phyloP scores from a whole-genome alignment of 2,888 invertebrate species.

The Dexiosoma caninum region DNA sequence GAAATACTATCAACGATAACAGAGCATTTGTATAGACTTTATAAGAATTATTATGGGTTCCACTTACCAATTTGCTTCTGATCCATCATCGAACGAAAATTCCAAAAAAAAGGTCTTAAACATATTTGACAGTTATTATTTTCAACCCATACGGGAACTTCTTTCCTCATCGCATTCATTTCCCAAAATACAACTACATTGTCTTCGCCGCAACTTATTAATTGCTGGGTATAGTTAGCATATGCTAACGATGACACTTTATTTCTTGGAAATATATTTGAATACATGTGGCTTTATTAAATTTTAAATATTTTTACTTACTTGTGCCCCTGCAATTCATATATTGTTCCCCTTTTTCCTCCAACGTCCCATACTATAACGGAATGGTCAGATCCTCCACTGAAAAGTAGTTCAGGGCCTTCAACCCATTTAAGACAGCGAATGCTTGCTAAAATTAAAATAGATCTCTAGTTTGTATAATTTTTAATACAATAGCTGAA shows the following conservation, averaged over 20 bases:
- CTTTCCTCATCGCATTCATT: conserved; percentile 91
- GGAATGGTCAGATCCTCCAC: conserved; percentile 96
- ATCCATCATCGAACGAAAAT: conserved; percentile 98
- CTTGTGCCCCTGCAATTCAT: conserved; percentile 96
- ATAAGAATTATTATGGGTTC: no score
- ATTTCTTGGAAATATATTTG: conserved; percentile 80
- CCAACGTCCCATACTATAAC: conserved; percentile 99
- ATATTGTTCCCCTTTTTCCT: conserved; percentile 96
- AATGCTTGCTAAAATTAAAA: conserved; percentile 77
- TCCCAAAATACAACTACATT: conserved; percentile 96
- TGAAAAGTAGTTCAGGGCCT: conserved; percentile 92
- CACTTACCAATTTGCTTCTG: conserved; percentile 88
- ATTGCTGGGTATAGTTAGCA: conserved; percentile 86
- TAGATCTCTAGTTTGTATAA: no score
- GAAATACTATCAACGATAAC: no score
- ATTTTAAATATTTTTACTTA: conserved; percentile 73
- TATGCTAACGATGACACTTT: conserved; percentile 94
- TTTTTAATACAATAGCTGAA: no score
- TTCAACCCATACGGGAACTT: conserved; percentile 97
- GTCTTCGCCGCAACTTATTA: conserved; percentile 94
- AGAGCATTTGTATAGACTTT: no score
- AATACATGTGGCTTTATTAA: not conserved
- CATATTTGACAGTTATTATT: conserved; percentile 97
- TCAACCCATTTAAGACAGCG: conserved; percentile 96
- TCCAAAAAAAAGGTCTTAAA: conserved; percentile 98